These are phyloP conservation scores for Rotaria socialis DNA, from an alignment of 2,888 invertebrate species.

Conservation along the genomic window DNA sequence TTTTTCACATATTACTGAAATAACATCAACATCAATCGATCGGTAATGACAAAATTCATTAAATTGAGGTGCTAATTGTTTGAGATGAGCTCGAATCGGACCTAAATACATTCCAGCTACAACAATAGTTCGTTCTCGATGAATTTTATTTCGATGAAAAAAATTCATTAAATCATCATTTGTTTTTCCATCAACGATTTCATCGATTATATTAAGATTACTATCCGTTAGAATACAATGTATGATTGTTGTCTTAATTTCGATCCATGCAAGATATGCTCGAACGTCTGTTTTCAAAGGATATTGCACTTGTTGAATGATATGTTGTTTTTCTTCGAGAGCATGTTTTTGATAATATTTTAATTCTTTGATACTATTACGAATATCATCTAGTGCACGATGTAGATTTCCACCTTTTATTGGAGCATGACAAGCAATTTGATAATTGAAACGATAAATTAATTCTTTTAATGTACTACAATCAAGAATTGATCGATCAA, in stretches of 20 bases:
- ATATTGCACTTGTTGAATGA: background rate
- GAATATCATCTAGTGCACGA: slow-evolving; percentile 70
- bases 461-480: slow-evolving; percentile 84
- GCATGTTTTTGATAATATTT: slow-evolving; percentile 65
- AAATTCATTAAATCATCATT: background rate
- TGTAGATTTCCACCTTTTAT: slow-evolving; percentile 50
- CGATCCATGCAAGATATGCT: background rate
- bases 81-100: background rate
- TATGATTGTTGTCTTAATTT: background rate
- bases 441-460: slow-evolving; percentile 50
- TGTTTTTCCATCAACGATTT: background rate
- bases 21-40: background rate
- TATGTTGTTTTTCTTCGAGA: slow-evolving; percentile 33
- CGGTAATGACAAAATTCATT: background rate
- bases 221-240: background rate
- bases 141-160: background rate
- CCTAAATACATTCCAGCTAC: background rate
- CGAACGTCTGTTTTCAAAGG: background rate
- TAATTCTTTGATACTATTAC: slow-evolving; percentile 77
- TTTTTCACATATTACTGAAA: background rate
- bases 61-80: background rate
- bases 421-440: slow-evolving; percentile 56
- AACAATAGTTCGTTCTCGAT: background rate
- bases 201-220: background rate
- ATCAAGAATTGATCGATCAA: slow-evolving; percentile 88